These are phyloP conservation scores for Bactericera cockerelli DNA, from an alignment of 1,140 invertebrate species.

Conservation along the genomic window DNA sequence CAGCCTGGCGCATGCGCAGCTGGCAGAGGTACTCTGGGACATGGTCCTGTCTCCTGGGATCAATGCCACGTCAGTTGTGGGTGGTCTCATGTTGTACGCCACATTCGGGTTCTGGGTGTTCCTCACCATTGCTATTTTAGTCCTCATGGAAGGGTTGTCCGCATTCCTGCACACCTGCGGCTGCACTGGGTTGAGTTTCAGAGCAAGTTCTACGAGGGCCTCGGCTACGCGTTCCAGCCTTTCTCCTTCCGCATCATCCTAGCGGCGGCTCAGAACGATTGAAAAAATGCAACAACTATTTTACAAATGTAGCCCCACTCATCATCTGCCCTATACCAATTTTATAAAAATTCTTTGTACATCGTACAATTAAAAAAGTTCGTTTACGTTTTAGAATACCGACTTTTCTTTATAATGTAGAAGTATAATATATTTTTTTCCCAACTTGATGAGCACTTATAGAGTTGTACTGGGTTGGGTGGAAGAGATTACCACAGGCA, in stretches of 20 bases:
- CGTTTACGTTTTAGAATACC: too few relatives aligned
- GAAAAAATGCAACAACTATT: conserved; percentile 15
- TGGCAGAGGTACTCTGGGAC: conserved; percentile 92
- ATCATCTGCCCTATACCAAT: too few relatives aligned
- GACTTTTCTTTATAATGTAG: too few relatives aligned
- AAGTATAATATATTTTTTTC: too few relatives aligned
- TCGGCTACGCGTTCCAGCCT: conserved; percentile 79
- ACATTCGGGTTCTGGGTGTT: conserved; percentile 68
- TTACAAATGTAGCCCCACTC: too few relatives aligned
- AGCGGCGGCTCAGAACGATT: conserved; percentile 37
- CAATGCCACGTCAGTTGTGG: conserved; percentile 41
- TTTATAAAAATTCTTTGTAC: too few relatives aligned
- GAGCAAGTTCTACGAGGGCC: conserved; percentile 91
- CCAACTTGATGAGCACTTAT: too few relatives aligned
- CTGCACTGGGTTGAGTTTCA: conserved; percentile 61
- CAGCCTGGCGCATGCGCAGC: conserved; percentile 90
- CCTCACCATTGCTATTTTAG: conserved; percentile 48
- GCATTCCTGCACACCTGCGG: conserved; percentile 47
- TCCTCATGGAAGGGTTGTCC: conserved; percentile 60
- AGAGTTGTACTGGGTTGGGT: too few relatives aligned
- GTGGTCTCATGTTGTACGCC: conserved; percentile 57
- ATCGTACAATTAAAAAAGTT: too few relatives aligned
- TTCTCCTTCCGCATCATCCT: conserved; percentile 90
- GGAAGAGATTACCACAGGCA: too few relatives aligned
- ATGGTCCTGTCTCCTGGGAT: conserved; percentile 76